A percentile compares a stretch with the other conserved stretches of the same genome.
Conservation (phyloP, 2,113 vertebrate species). For the Tychaedon coryphoeus region DNA sequence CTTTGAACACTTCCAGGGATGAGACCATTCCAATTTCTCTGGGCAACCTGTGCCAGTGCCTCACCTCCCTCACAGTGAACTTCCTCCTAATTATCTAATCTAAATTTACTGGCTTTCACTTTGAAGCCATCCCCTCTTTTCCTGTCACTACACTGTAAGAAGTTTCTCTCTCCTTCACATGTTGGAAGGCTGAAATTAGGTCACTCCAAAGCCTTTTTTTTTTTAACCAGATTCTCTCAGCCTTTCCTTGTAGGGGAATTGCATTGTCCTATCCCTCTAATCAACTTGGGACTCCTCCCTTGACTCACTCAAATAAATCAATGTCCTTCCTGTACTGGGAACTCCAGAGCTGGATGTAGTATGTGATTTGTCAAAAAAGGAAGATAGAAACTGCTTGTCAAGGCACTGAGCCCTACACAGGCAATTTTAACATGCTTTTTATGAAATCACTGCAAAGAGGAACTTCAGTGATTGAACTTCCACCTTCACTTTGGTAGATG, state of each 20-base stretch:
- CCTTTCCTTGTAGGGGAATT: background rate
- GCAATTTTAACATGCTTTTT: background rate
- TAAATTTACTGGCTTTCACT: background rate
- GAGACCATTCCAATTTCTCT: background rate
- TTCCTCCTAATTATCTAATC: background rate
- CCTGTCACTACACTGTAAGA: background rate
- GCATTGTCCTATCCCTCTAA: background rate
- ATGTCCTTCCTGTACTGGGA: background rate
- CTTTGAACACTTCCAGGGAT: background rate
- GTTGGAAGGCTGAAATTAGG: background rate
- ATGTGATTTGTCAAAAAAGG: background rate
- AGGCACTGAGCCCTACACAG: background rate
- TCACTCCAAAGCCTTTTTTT: background rate
- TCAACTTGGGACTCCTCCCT: background rate
- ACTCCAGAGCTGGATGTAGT: background rate
- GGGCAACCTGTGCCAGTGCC: background rate
- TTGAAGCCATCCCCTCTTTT: background rate
- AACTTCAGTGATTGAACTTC: background rate
- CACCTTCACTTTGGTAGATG: background rate
- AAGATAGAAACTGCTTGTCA: background rate
- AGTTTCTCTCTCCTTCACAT: background rate
- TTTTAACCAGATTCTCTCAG: background rate
- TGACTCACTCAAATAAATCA: background rate
- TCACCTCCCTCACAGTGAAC: background rate
- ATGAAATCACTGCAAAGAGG: background rate